phyloP scores from a whole-genome alignment of 2,888 invertebrate genomes.

The Chrysina gloriosa region DNA sequence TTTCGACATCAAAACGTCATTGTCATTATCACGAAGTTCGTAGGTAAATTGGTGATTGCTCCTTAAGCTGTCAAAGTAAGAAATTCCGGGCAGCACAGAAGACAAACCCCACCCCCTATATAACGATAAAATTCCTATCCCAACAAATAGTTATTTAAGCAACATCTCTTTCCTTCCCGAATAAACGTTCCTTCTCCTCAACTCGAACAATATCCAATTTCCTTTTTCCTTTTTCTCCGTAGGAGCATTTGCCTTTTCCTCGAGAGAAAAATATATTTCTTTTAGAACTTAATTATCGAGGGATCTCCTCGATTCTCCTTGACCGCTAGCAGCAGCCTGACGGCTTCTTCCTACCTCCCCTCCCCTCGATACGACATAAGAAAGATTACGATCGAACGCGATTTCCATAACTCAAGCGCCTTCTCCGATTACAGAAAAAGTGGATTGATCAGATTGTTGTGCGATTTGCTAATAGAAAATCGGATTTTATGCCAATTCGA shows the following conservation, averaged over 20 bases:
- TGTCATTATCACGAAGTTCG: no score
- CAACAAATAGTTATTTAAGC: no score
- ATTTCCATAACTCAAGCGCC: conserved; percentile 15
- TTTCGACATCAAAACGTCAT: no score
- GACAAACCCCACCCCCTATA: no score
- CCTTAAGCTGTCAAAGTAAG: no score
- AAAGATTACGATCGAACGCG: conserved; percentile 18
- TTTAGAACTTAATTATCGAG: conserved; percentile 18
- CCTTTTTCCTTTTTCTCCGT: background rate
- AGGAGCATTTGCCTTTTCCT: background rate
- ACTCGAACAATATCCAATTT: background rate
- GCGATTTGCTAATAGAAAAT: conserved; percentile 22
- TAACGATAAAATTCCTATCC: no score
- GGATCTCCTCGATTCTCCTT: conserved; percentile 15
- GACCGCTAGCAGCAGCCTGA: background rate
- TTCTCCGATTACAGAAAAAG: conserved; percentile 25
- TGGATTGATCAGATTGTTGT: conserved; percentile 21
- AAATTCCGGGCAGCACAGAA: no score
- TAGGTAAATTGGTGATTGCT: no score
- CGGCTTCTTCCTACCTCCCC: no score
- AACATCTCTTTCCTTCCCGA: no score
- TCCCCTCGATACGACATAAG: background rate
- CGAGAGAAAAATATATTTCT: conserved; percentile 3
- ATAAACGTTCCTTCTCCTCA: no score
- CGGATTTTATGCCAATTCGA: background rate